Conservation (phyloP, 2,797 vertebrate species). For the Hirundo rustica region DNA sequence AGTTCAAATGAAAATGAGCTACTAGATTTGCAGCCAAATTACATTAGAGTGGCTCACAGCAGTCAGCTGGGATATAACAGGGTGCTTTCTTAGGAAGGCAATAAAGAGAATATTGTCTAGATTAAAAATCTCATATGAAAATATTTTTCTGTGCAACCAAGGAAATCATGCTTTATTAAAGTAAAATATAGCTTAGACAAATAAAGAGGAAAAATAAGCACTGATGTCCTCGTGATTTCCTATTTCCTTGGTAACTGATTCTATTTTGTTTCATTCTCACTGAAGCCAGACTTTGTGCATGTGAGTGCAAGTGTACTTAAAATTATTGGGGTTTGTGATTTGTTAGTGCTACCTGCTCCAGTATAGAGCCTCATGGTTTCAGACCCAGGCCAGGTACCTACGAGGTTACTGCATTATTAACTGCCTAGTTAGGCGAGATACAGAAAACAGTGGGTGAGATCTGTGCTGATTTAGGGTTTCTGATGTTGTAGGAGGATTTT, state of each 20-base stretch:
- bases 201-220: background rate
- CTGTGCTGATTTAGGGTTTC: background rate
- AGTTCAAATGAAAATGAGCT: slow-evolving; percentile 36
- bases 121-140: slow-evolving; percentile 34
- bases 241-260: slow-evolving; percentile 25
- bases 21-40: slow-evolving; percentile 48
- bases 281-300: background rate
- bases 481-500: background rate
- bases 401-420: background rate
- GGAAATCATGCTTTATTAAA: slow-evolving; percentile 33
- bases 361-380: background rate
- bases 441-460: background rate
- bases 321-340: background rate
- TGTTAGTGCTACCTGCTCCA: background rate
- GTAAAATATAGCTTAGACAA: slow-evolving; percentile 11
- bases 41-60: background rate
- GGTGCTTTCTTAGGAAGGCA: slow-evolving; percentile 39
- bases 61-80: slow-evolving; percentile 36
- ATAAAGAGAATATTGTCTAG: slow-evolving; percentile 51
- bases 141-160: slow-evolving; percentile 25
- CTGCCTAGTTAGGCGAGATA: background rate
- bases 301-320: background rate
- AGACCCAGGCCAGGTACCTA: background rate
- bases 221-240: background rate
- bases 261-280: background rate